Evolutionary conservation across 1,140 invertebrate species (phyloP), one percentile per base, ranked within the genome.

Genomic region (Drosophila ananassae): DNA sequence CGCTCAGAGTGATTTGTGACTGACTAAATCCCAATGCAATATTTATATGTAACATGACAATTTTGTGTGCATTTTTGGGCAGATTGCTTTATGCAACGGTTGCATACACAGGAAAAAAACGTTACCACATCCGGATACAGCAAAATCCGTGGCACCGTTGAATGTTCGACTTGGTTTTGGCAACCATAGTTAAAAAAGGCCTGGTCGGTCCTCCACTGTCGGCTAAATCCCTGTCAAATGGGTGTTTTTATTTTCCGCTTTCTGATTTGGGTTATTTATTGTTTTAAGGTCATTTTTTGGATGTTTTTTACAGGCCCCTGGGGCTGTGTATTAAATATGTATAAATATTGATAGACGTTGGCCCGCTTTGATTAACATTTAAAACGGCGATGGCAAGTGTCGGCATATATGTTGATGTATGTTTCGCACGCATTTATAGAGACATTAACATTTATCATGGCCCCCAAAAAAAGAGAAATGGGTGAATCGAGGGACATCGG

Each of bases 401-500:
- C 41, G 32, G 54, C 30, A 22, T 57, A 37, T 56, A 58, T 74
- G 77, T 37, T 77, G 59, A 82, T 69, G 60, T 75, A 57, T 71
- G 60, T 44, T 52, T 52, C 39, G 37, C 34, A 44, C 57, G 60
- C 66, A 75, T 72, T 83, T 83, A 83, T 79, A 72, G 56, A 79
- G 75, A 71, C 51, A 79, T 83, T 76, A 76, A 83, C 59, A 83
- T 83, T 83, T 67, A 83, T 83, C 79, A 79, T 53, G 56, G 60
- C 7, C 4, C 28, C 57, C 24, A 41, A 47, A 37, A 3, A 57
- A 25, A 59, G n/a, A 34, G 10, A 9, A 13, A 47, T 1, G 21
- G 41, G 8, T 12, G 12, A 9, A 34, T 34, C 6, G 44, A 5
- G 34, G 9, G 8, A n/a, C 9, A 37, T 10, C 1, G 44, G 21